Base-by-base conservation (phyloP, 2,888 invertebrate species). In the Sarcophaga caerulescens region DNA sequence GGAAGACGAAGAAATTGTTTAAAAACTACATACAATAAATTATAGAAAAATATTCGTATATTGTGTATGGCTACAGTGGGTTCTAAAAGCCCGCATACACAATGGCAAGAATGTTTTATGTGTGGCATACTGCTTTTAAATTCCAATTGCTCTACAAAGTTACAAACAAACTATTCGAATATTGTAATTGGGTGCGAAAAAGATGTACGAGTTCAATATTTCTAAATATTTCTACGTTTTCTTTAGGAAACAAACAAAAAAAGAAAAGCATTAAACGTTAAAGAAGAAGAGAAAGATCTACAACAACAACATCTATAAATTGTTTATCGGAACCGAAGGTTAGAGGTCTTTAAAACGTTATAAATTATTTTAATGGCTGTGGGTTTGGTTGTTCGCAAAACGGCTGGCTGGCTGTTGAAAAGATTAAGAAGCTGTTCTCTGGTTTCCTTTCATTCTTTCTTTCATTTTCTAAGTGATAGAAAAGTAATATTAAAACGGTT, bases 121-220 rank as follows among this genome's bases (percentile, higher is more conserved):
- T 35, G 35, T 10, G 35, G 35, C 35, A 35, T 35, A 35, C 2
- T 35, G 17, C 52, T 52, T 17, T 52, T 52, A 76, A 70, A 79
- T 71, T 75, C 35, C 23, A 71, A 68, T 57, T 73, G 79, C 25
- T 82, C 82, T 71, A 82, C 62, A 80, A 68, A 79, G 74, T 66
- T 75, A 82, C 85, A 52, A 52, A 52, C 5, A 14, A 14, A 14
- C 0, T 17, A 12, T 14, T 0, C 12, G 52, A 14, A 17, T 52
- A 78, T 82, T 76, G 69, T 82, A 82, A 85, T 82, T 82, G 82
- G 68, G 82, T 82, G 82, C 68, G 71, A 79, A 82, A 73, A 79
- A 82, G 76, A 85, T 71, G 19, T 71, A 79, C 76, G 60, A 60
- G 44, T 62, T 79, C 5, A 12, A 35, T 66, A 3, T 21, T 21